Conservation (phyloP, 2,888 invertebrate genomes). For the Girardia tigrina region DNA sequence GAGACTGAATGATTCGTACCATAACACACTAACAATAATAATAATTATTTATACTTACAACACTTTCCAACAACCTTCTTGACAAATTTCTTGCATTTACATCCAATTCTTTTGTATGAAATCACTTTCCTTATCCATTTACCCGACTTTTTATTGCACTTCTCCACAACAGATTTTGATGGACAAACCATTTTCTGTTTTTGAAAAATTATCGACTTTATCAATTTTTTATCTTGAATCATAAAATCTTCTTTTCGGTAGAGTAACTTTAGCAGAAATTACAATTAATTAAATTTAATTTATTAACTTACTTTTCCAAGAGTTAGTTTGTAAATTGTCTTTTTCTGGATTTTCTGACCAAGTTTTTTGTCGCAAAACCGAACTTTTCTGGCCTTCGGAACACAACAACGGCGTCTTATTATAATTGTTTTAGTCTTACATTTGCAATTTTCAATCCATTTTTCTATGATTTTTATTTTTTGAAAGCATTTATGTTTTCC, state of each 20-base stretch:
- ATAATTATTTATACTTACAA: too few relatives aligned
- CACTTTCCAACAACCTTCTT: conserved; percentile 29
- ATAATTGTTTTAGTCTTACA: background rate
- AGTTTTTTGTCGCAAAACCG: conserved; percentile 24
- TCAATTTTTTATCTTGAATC: conserved; percentile 29
- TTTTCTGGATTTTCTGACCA: background rate
- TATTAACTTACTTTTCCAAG: background rate
- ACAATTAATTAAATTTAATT: background rate
- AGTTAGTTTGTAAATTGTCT: background rate
- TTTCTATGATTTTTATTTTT: conserved; percentile 12
- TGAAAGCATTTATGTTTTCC: conserved; percentile 10
- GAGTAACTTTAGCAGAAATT: background rate
- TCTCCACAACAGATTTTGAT: background rate
- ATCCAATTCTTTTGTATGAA: conserved; percentile 5
- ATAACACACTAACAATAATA: too few relatives aligned
- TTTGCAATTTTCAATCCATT: conserved; percentile 27
- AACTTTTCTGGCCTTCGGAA: background rate
- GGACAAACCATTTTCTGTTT: conserved; percentile 12
- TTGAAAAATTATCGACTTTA: background rate
- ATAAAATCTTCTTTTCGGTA: conserved; percentile 27
- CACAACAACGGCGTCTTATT: conserved; percentile 11
- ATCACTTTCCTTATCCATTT: conserved; percentile 25
- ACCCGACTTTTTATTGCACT: conserved; percentile 28
- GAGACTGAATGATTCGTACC: too few relatives aligned
- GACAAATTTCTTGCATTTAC: conserved; percentile 8